Evolutionary conservation across 2,797 vertebrate genomes (phyloP).

Genomic region (Gila robusta): DNA sequence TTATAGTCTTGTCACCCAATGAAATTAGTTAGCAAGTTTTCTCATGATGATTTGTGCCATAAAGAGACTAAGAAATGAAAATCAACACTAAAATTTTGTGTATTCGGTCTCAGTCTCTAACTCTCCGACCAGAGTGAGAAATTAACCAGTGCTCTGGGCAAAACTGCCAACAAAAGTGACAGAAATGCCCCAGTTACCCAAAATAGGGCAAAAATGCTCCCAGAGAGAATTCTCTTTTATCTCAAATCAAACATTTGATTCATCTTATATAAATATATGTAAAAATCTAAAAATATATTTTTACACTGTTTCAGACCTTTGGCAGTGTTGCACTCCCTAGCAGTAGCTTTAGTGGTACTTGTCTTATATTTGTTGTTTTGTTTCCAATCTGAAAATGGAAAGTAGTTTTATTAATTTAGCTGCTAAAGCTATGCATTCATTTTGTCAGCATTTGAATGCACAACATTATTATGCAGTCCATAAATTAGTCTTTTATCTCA

Average conservation of each 20-base stretch:
- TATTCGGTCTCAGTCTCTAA: background rate
- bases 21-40: background rate
- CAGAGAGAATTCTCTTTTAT: conserved; percentile 10
- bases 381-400: conserved; percentile 38
- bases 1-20: background rate
- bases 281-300: background rate
- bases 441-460: conserved; percentile 46
- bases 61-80: conserved; percentile 4
- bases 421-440: conserved; percentile 30
- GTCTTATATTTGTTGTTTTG: conserved; percentile 20
- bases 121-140: background rate
- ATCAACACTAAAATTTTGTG: background rate
- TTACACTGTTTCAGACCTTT: background rate
- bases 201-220: conserved; percentile 7
- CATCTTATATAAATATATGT: background rate
- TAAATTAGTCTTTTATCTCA: conserved; percentile 40
- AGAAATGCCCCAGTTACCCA: conserved; percentile 37
- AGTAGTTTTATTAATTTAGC: conserved; percentile 46
- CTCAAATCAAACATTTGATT: conserved; percentile 6
- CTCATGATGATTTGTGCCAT: background rate
- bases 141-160: conserved; percentile 25
- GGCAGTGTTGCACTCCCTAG: background rate
- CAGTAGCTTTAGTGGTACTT: background rate
- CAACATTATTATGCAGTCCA: conserved; percentile 13
- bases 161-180: conserved; percentile 19